Evolutionary conservation across 2,797 vertebrate species (phyloP).

Genomic region (Apodemus agrarius): DNA sequence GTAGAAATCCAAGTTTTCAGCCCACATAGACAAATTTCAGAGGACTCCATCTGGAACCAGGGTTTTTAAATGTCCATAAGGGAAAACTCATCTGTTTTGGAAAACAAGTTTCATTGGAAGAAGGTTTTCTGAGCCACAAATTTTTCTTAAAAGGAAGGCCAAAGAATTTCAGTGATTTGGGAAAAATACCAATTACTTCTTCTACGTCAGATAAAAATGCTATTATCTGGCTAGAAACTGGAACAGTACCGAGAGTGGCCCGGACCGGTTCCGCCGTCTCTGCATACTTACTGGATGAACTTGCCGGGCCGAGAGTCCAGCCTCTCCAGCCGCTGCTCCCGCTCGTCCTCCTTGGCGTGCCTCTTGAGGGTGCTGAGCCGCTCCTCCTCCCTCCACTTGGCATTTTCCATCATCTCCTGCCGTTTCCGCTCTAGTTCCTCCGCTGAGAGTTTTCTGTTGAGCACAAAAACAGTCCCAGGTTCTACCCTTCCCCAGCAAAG

Average conservation of each 20-base stretch:
- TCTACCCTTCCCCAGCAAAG: constrained; percentile 11
- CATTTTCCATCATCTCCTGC: constrained; percentile 94
- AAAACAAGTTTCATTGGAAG: constrained; percentile 63
- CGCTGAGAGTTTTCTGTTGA: constrained; percentile 90
- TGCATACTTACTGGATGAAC: constrained; percentile 94
- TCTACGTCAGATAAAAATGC: constrained; percentile 47
- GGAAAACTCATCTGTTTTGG: constrained; percentile 64
- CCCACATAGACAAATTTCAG: constrained; percentile 21
- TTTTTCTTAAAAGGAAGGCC: constrained; percentile 60
- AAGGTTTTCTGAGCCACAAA: constrained; percentile 29
- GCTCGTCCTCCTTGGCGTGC: constrained; percentile 93
- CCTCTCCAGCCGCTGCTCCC: constrained; percentile 88
- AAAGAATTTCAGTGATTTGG: constrained; percentile 39
- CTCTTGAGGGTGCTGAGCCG: constrained; percentile 90
- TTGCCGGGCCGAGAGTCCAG: constrained; percentile 88
- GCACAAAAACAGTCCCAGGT: constrained; percentile 10
- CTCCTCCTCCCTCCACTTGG: constrained; percentile 93
- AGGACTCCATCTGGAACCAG: constrained; percentile 66
- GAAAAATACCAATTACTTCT: constrained; percentile 46
- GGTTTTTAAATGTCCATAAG: constrained; percentile 52
- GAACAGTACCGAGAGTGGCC: not conserved
- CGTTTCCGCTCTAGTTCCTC: constrained; percentile 93
- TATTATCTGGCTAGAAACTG: constrained; percentile 27
- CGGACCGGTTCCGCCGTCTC: not conserved
- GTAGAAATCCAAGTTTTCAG: not conserved